phyloP scores from a whole-genome alignment of 2,888 invertebrate species.

The Ctena decussata region DNA sequence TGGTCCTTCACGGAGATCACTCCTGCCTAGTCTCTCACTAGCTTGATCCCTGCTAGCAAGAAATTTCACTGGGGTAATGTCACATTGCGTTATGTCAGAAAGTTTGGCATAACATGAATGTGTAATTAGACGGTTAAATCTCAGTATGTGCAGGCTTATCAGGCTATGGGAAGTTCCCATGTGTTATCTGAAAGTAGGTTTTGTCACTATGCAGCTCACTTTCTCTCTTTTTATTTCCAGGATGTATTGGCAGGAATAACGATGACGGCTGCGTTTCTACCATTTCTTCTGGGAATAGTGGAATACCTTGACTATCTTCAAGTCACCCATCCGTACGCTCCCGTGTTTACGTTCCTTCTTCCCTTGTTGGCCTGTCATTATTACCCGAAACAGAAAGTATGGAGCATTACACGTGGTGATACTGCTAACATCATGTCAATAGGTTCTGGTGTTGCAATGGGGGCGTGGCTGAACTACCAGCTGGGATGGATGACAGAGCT shows the following conservation, averaged over 20 bases:
- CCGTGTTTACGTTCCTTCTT: slow-evolving; percentile 89
- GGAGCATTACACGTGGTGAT: slow-evolving; percentile 97
- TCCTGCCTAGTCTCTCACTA: too few species aligned
- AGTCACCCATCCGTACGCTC: slow-evolving; percentile 90
- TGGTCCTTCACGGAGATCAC: too few species aligned
- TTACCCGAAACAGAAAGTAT: slow-evolving; percentile 94
- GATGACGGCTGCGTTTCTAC: slow-evolving; percentile 91
- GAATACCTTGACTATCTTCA: slow-evolving; percentile 92
- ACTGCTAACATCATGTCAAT: slow-evolving; percentile 93
- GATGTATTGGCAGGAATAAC: slow-evolving; percentile 94
- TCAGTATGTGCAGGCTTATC: too few species aligned
- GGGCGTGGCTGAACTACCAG: slow-evolving; percentile 95
- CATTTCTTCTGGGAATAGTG: slow-evolving; percentile 92
- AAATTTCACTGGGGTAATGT: too few species aligned
- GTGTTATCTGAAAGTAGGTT: too few species aligned
- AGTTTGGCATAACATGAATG: too few species aligned
- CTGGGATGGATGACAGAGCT: slow-evolving; percentile 89
- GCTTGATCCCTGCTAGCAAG: too few species aligned
- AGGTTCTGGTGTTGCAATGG: slow-evolving; percentile 90
- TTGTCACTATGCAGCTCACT: too few species aligned
- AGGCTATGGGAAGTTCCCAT: too few species aligned
- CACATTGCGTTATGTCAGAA: too few species aligned
- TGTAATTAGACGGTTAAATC: too few species aligned
- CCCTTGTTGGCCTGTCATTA: slow-evolving; percentile 91
- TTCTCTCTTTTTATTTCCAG: slow-evolving; percentile 88